A percentile compares a stretch with the other conserved stretches of the same genome.
These are phyloP conservation scores for Camponotus fellah DNA, from an alignment of 2,888 invertebrate species.

Conservation along the genomic window DNA sequence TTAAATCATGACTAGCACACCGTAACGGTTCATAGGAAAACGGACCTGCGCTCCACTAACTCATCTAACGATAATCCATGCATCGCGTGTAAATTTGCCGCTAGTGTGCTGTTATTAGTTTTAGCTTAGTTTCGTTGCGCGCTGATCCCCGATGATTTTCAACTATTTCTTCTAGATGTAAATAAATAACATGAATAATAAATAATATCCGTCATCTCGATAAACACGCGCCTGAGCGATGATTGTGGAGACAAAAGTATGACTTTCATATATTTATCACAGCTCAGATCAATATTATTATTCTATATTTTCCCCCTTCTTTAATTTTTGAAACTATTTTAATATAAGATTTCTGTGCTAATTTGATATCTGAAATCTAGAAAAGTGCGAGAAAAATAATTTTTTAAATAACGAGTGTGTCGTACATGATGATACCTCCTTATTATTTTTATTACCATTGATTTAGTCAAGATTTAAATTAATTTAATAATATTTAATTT, in stretches of 20 bases:
- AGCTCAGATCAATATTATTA: too few relatives aligned
- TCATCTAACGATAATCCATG: slow-evolving; percentile 49
- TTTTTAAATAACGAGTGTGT: not conserved
- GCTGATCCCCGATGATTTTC: not conserved
- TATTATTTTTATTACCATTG: not conserved
- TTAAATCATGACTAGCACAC: slow-evolving; percentile 51
- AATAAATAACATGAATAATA: not conserved
- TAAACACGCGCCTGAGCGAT: too few relatives aligned
- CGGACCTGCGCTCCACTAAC: slow-evolving; percentile 54
- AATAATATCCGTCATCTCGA: not conserved
- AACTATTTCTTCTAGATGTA: not conserved
- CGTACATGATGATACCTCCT: not conserved
- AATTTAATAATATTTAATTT: not conserved
- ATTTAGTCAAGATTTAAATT: not conserved
- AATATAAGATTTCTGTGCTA: too few relatives aligned
- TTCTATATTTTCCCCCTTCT: too few relatives aligned
- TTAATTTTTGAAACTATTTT: too few relatives aligned
- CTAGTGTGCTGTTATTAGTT: slow-evolving; percentile 9
- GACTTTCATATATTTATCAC: too few relatives aligned
- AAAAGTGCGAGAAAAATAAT: too few relatives aligned
- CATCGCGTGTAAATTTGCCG: slow-evolving; percentile 42
- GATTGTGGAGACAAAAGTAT: too few relatives aligned
- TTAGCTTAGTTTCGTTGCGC: slow-evolving; percentile 19
- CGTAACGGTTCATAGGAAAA: slow-evolving; percentile 46
- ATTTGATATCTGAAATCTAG: too few relatives aligned